Evolutionary conservation across 1,140 invertebrate species (phyloP), one percentile per base, ranked within the genome.

Genomic region (Sarcophaga peregrina): DNA sequence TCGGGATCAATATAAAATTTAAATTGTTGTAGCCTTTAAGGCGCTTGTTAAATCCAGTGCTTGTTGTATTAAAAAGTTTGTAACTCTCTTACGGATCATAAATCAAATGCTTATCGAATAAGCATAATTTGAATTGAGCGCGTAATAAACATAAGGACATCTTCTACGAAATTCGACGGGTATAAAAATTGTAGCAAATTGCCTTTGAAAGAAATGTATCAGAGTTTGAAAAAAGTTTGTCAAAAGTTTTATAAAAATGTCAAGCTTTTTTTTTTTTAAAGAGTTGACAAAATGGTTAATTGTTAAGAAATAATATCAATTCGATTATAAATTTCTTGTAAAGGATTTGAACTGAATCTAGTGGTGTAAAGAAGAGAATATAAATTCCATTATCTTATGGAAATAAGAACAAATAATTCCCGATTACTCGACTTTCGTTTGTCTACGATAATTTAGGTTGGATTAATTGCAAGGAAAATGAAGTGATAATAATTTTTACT

Each of bases 1-100:
- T 20, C 11, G 46, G 75, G 47, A 50, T 78, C 48, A 78, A 78
- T 52, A 52, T 13, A 78, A 78, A 78, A 78, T 78, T 78, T 52
- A 78, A 78, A 78, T 52, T 8, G 47, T 25, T 20, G 75, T 78
- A 50, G 17, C 50, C 25, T 50, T 78, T 9, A 46, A 25, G 62
- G 62, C 25, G 62, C 13, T 15, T 58, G 15, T 58, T 0, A 13
- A 58, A 58, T 13, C 13, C 15, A 58, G 11, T 13, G n/a, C 54
- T n/a, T 58, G 15, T n/a, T 58, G 54, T n/a, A 6, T 58, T 6
- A n/a, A 58, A 58, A 58, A 13, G 54, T 15, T 58, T 37, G 25
- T 37, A 37, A 4, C 25, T 37, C 4, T 37, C 25, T 37, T 37
- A 2, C 25, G 25, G 1, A 37, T 37, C 25, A 58, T 58, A 58